Percentiles rank a stretch among this genome's conserved stretches.
Conservation (phyloP, 92 coral and sea anemone species). For the Heteractis magnifica region DNA sequence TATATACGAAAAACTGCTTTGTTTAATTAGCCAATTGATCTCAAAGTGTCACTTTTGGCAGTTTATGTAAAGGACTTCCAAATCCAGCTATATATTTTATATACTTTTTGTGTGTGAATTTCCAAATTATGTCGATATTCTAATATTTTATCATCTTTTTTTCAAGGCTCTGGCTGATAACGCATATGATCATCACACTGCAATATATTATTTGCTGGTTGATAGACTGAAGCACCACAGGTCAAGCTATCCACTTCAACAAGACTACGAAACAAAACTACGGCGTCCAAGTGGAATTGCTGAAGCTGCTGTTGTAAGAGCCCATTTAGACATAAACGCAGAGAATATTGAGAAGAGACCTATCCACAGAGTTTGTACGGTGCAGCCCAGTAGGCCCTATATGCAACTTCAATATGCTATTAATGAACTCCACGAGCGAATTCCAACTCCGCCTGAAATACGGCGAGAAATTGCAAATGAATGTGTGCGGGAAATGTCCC, state of each 20-base stretch:
- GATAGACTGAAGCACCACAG: constrained; percentile 89
- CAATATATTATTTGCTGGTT: constrained; percentile 88
- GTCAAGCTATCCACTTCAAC: constrained; percentile 85
- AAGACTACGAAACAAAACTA: constrained; percentile 80
- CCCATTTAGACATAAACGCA: constrained; percentile 43
- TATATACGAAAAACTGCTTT: too few species aligned
- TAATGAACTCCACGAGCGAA: constrained; percentile 84
- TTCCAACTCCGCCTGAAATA: constrained; percentile 97
- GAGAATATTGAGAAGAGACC: constrained; percentile 56
- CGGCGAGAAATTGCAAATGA: constrained; percentile 91
- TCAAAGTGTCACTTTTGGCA: too few species aligned
- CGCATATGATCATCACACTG: constrained; percentile 94
- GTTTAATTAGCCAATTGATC: too few species aligned
- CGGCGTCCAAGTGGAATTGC: constrained; percentile 99
- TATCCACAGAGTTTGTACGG: constrained; percentile 62
- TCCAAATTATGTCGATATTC: background rate
- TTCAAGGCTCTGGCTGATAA: constrained; percentile 81
- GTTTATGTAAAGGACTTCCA: too few species aligned
- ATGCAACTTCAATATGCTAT: constrained; percentile 87
- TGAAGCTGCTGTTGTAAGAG: constrained; percentile 88
- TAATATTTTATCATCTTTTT: constrained; percentile 10
- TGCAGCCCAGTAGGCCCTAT: constrained; percentile 65
- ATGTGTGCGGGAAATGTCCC: constrained; percentile 82
- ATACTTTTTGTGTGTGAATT: background rate
- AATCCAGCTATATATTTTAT: too few species aligned